phyloP scores from a whole-genome alignment of 2,113 vertebrate genomes.

The Pelecanoides urinatrix region DNA sequence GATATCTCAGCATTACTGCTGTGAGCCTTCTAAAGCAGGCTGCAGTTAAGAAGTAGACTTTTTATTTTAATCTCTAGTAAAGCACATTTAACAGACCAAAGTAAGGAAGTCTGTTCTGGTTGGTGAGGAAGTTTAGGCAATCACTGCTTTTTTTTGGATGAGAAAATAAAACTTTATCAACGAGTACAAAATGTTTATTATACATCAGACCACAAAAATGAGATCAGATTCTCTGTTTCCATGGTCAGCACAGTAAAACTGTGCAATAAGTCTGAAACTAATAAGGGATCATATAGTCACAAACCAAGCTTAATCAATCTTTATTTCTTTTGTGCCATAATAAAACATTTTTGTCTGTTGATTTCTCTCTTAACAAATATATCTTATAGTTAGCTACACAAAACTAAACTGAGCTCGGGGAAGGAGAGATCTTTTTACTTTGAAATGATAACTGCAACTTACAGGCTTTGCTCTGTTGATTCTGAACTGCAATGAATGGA shows the following conservation, averaged over 20 bases:
- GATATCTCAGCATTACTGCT: background rate
- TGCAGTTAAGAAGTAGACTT: background rate
- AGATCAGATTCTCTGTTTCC: background rate
- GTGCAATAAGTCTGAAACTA: background rate
- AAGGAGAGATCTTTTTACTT: background rate
- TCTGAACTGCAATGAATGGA: conserved; percentile 11
- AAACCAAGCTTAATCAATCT: background rate
- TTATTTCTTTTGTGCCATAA: background rate
- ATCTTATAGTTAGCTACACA: background rate
- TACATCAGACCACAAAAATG: background rate
- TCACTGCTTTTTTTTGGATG: background rate
- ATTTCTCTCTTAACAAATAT: background rate
- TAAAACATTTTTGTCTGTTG: background rate
- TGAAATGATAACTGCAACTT: background rate
- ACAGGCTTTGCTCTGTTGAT: background rate
- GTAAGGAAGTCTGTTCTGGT: background rate
- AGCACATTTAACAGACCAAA: background rate
- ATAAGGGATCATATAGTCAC: background rate
- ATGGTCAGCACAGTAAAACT: background rate
- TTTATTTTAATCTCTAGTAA: background rate
- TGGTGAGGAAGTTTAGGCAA: background rate
- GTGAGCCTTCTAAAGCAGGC: background rate
- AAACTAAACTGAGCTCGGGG: background rate
- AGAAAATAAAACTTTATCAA: conserved; percentile 16
- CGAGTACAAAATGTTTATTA: background rate